Base-by-base conservation (phyloP, 1,140 invertebrate genomes). In the Rhynchophorus ferrugineus region DNA sequence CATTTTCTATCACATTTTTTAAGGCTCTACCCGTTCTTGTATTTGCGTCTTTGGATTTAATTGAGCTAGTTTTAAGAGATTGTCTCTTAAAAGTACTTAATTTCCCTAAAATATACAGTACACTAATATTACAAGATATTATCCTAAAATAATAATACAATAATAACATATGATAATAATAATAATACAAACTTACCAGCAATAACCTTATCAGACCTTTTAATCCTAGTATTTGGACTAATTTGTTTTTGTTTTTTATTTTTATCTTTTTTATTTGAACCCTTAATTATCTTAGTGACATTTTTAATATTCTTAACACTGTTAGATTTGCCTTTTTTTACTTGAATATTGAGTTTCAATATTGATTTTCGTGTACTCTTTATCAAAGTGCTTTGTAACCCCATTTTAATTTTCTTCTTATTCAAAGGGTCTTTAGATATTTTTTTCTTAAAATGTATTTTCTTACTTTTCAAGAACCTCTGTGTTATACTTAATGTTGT, bases 391-490 rank as follows among this genome's bases (percentile, higher is more conserved):
- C 36, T 43, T 7, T 58, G 45, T 38, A 58, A 39, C 14, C 45
- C 46, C 35, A 45, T 33, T 29, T 53, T 41, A n/a, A 58, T 49
- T n/a, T 46, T 54, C 24, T 50, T 58, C 29, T 48, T 54, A 5
- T 37, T 35, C 11, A 46, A 14, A 3, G 41, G 39, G 19, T 49
- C 44, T 11, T 54, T 54, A 22, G 50, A 8, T 13, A 18, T 16
- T n/a, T 14, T 42, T 13, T 49, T 58, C 41, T 56, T 58, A 19
- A 50, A 17, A 20, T 38, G 37, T n/a, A 54, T 41, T 17, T 55
- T 60, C 38, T 44, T 58, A 19, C 44, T 44, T 16, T 47, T 29
- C 5, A 29, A 11, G 11, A 29, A 29, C 11, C 11, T 29, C 11
- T 29, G 5, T 5, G 24, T 29, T 6, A 29, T 29, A n/a, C n/a